Evolutionary conservation across 37 sponge, comb jelly and placozoan species (phyloP).

Genomic region (Crambe crambe): DNA sequence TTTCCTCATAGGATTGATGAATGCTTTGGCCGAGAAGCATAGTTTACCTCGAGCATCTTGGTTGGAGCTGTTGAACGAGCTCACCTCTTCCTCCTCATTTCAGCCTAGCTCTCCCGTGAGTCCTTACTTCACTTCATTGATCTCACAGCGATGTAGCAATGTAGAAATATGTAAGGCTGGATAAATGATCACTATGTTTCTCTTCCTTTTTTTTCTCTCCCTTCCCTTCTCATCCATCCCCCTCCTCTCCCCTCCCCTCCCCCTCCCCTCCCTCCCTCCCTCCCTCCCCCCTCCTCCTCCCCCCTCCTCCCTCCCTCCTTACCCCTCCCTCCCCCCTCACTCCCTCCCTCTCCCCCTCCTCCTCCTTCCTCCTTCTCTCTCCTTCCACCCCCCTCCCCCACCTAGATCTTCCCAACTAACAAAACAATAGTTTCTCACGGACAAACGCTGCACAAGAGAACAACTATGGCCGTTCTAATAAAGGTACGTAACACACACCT

Average conservation of each 20-base stretch:
- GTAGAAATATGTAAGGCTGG: no score
- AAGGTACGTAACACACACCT: constrained; percentile 61
- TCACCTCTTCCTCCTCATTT: background rate
- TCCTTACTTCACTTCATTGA: background rate
- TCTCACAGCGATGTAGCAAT: no score
- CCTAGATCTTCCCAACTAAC: background rate
- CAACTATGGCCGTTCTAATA: constrained; percentile 84
- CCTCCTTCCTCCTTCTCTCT: background rate
- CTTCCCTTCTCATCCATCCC: background rate
- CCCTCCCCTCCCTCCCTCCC: background rate
- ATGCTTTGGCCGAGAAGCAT: constrained; percentile 9
- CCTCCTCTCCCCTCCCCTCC: background rate
- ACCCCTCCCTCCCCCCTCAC: background rate
- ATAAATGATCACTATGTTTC: background rate
- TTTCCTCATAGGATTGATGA: constrained; percentile 38
- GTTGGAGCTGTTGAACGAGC: constrained; percentile 41
- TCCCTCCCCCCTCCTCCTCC: background rate
- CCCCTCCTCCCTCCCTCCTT: background rate
- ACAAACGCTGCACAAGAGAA: constrained; percentile 71
- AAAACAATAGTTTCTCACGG: constrained; percentile 19
- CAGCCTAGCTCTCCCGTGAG: background rate
- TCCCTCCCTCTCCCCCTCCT: background rate
- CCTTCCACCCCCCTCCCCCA: background rate
- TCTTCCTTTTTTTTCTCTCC: background rate
- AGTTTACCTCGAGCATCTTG: constrained; percentile 14